A percentile compares a stretch with the other conserved stretches of the same genome.
Conservation (phyloP, 1,140 invertebrate species). For the Tenebrio molitor region DNA sequence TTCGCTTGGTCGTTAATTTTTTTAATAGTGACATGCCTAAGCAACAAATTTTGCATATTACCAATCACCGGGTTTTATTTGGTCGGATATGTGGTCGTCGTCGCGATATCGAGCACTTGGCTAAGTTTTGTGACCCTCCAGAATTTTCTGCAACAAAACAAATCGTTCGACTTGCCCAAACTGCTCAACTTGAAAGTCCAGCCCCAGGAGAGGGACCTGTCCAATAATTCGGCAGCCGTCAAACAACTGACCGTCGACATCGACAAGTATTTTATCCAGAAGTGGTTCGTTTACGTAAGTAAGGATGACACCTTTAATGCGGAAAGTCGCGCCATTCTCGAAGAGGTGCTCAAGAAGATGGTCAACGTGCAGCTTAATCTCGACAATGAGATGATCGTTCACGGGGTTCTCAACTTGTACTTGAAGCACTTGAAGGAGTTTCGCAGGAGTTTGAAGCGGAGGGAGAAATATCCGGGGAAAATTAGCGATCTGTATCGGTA, state of each 20-base stretch:
- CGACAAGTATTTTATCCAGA: conserved; percentile 60
- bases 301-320: conserved; percentile 57
- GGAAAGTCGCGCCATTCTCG: conserved; percentile 59
- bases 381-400: conserved; percentile 57
- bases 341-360: conserved; percentile 58
- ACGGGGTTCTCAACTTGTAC: conserved; percentile 67
- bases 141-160: conserved; percentile 28
- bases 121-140: conserved; percentile 20
- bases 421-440: conserved; percentile 72
- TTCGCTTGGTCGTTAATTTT: conserved; percentile 16
- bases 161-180: conserved; percentile 10
- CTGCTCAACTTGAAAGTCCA: not conserved
- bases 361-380: conserved; percentile 56
- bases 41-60: conserved; percentile 6
- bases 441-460: conserved; percentile 68
- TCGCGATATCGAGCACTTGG: conserved; percentile 24
- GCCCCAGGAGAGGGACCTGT: not conserved
- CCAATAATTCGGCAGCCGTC: conserved; percentile 54
- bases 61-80: conserved; percentile 32
- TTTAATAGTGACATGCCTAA: conserved; percentile 19
- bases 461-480: conserved; percentile 64
- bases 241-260: conserved; percentile 58
- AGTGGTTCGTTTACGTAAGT: conserved; percentile 63
- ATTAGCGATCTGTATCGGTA: conserved; percentile 65
- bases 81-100: conserved; percentile 12